These are phyloP conservation scores for Scaptomyza polygonia DNA, from an alignment of 2,888 invertebrate species.

Conservation along the genomic window DNA sequence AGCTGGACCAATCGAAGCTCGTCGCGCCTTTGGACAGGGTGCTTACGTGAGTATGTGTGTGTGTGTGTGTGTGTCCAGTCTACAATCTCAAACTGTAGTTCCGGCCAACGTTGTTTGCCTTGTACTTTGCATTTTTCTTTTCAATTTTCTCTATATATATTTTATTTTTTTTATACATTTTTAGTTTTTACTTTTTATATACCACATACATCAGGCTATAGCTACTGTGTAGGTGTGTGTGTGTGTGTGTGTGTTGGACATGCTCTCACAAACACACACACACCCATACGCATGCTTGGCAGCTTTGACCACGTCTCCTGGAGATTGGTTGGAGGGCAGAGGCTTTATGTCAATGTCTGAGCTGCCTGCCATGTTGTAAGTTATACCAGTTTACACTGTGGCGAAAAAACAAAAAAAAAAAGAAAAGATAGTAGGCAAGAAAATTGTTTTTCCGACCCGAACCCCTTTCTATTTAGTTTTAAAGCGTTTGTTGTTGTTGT, in stretches of 20 bases:
- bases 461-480: slow-evolving; percentile 35
- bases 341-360: slow-evolving; percentile 77
- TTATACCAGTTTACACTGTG: slow-evolving; percentile 68
- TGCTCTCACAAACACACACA: slow-evolving; percentile 23
- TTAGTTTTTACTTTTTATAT: slow-evolving; percentile 59
- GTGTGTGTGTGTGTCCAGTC: slow-evolving; percentile 23
- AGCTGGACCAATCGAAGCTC: slow-evolving; percentile 73
- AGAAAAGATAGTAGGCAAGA: slow-evolving; percentile 60
- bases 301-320: slow-evolving; percentile 38
- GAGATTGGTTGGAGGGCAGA: slow-evolving; percentile 15
- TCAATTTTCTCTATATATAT: slow-evolving; percentile 24
- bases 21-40: slow-evolving; percentile 51
- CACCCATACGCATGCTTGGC: slow-evolving; percentile 64
- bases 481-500: too few species aligned
- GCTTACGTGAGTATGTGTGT: neutral
- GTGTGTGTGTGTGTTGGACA: slow-evolving; percentile 24
- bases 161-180: slow-evolving; percentile 48
- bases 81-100: slow-evolving; percentile 29
- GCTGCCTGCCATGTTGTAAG: slow-evolving; percentile 78
- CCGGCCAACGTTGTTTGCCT: slow-evolving; percentile 58
- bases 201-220: slow-evolving; percentile 32
- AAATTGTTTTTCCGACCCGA: slow-evolving; percentile 66
- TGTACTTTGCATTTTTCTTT: slow-evolving; percentile 73
- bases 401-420: slow-evolving; percentile 21
- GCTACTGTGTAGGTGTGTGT: slow-evolving; percentile 43